These are phyloP conservation scores for Ashinkailepas kermadecensis DNA, from an alignment of 2,888 invertebrate species.

Conservation along the genomic window DNA sequence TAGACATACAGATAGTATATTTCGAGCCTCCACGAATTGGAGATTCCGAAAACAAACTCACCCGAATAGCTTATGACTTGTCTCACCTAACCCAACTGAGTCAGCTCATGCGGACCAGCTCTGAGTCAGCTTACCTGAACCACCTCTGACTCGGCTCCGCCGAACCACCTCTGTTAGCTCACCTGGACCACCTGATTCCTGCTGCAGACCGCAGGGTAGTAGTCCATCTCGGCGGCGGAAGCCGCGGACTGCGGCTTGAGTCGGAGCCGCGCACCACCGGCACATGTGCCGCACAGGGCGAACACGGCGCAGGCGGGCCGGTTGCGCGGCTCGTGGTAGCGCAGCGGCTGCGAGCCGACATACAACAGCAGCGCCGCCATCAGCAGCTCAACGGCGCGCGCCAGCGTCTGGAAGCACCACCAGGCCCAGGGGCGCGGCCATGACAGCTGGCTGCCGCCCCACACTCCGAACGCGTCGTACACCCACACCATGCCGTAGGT, in stretches of 20 bases:
- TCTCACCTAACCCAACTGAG: too few relatives aligned
- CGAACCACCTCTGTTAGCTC: neutral
- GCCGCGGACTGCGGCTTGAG: neutral
- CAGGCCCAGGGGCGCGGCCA: conserved; percentile 64
- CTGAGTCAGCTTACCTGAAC: too few relatives aligned
- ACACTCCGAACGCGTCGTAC: conserved; percentile 32
- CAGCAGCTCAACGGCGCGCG: conserved; percentile 76
- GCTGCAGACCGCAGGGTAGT: conserved; percentile 23
- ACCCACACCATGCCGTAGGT: conserved; percentile 62
- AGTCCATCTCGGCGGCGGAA: neutral
- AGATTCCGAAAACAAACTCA: too few relatives aligned
- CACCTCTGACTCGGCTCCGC: too few relatives aligned
- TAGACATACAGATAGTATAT: too few relatives aligned
- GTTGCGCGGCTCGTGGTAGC: conserved; percentile 36
- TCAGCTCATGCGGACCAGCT: too few relatives aligned
- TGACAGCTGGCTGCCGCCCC: conserved; percentile 41
- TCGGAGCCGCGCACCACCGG: neutral
- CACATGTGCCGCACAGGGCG: neutral
- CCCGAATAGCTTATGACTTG: too few relatives aligned
- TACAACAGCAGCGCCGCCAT: conserved; percentile 77
- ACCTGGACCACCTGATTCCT: conserved; percentile 18
- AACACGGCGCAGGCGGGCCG: conserved; percentile 58
- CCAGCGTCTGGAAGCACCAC: conserved; percentile 83
- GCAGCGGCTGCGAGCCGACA: conserved; percentile 62
- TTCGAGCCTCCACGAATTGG: too few relatives aligned